phyloP scores from a whole-genome alignment of 2,113 vertebrate species.

The Hucho hucho region DNA sequence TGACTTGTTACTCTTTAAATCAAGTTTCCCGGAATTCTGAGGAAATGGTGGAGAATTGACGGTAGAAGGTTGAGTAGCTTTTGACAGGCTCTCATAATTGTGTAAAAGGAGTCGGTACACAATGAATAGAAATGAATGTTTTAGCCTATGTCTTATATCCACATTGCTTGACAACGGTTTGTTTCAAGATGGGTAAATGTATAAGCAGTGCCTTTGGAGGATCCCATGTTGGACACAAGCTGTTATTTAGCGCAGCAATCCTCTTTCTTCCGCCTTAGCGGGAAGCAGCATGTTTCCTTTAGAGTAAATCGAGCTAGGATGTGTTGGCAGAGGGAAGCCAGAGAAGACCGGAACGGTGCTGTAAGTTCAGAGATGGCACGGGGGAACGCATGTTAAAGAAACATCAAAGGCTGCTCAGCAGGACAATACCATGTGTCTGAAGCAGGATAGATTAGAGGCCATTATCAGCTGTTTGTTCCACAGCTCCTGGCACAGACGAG shows the following conservation, averaged over 20 bases:
- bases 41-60: not conserved
- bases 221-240: slow-evolving; percentile 1
- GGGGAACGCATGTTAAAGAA: slow-evolving; percentile 71
- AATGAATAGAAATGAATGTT: no score
- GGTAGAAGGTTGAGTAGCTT: no score
- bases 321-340: slow-evolving; percentile 36
- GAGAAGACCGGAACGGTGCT: slow-evolving; percentile 51
- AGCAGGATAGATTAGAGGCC: slow-evolving; percentile 77
- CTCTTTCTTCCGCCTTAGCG: not conserved
- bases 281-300: slow-evolving; percentile 2
- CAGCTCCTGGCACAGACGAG: slow-evolving; percentile 65
- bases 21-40: slow-evolving; percentile 25
- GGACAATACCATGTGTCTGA: slow-evolving; percentile 75
- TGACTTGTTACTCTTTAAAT: slow-evolving; percentile 38
- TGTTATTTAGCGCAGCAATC: not conserved
- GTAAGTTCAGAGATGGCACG: slow-evolving; percentile 72
- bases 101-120: no score
- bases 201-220: not conserved
- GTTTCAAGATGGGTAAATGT: not conserved
- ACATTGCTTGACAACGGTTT: not conserved
- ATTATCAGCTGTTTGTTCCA: slow-evolving; percentile 74
- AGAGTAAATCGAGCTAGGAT: slow-evolving; percentile 26
- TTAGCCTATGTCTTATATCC: no score
- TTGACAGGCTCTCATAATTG: no score
- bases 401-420: slow-evolving; percentile 78